phyloP scores from a whole-genome alignment of 2,113 vertebrate genomes.

The Sylvilagus bachmani region DNA sequence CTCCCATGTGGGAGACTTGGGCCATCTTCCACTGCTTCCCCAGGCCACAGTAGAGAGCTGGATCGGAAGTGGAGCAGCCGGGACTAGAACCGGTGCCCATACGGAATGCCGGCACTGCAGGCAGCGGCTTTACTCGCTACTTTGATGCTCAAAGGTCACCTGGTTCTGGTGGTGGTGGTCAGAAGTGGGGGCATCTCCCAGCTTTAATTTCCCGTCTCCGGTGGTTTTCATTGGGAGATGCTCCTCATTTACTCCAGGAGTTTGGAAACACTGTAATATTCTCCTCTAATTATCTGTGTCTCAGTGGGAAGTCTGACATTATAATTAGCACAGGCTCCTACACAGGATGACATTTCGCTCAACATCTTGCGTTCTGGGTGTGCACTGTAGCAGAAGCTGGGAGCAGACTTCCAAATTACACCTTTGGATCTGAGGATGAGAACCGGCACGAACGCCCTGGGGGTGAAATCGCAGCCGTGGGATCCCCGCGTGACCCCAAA shows the following conservation, averaged over 20 bases:
- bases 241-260: conserved; percentile 22
- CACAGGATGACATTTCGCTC: conserved; percentile 58
- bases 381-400: neutral
- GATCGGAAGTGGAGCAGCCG: no score
- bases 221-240: neutral
- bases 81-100: no score
- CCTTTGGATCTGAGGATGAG: neutral
- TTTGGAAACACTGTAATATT: conserved; percentile 81
- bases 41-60: no score
- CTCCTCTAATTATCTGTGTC: conserved; percentile 78
- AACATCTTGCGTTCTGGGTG: neutral
- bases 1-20: no score
- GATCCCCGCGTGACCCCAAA: fast-evolving
- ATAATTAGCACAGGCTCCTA: conserved; percentile 80
- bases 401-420: fast-evolving
- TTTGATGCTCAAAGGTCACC: neutral
- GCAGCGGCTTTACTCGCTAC: neutral
- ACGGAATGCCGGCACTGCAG: no score
- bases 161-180: neutral
- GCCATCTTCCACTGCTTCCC: no score
- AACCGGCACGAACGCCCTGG: fast-evolving
- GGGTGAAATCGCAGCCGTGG: neutral
- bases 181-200: neutral
- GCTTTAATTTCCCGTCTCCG: neutral
- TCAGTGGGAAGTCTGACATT: conserved; percentile 74